These are phyloP conservation scores for Chrysogorgia sp. DNA, from an alignment of 92 coral and sea anemone genomes.

Conservation along the genomic window DNA sequence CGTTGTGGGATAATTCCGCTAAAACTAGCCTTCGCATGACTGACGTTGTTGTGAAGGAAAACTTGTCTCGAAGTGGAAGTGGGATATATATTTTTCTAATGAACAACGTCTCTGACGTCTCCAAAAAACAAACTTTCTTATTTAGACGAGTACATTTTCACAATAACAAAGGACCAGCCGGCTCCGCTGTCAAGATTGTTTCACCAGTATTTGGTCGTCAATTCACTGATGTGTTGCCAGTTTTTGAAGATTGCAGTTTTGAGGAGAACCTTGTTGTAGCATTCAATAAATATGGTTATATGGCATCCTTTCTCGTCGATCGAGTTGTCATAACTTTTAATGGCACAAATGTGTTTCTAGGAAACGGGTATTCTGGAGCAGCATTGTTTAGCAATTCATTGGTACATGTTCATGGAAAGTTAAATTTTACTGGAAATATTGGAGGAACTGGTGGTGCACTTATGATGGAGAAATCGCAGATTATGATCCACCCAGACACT, in stretches of 20 bases:
- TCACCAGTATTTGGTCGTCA: conserved; percentile 74
- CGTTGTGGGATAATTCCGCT: conserved; percentile 63
- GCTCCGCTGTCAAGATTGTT: conserved; percentile 72
- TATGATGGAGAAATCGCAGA: conserved; percentile 69
- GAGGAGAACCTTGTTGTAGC: conserved; percentile 51
- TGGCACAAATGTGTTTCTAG: conserved; percentile 70
- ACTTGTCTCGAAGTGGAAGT: conserved; percentile 79
- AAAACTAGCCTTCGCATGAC: conserved; percentile 46
- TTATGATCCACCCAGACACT: conserved; percentile 73
- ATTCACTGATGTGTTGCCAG: conserved; percentile 60
- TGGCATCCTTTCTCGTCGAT: conserved; percentile 76
- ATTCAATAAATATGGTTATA: conserved; percentile 55
- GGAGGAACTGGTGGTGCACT: conserved; percentile 79
- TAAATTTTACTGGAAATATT: conserved; percentile 63
- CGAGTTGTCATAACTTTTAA: conserved; percentile 63
- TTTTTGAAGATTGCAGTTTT: conserved; percentile 72
- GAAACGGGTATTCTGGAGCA: conserved; percentile 79
- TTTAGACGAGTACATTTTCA: conserved; percentile 50
- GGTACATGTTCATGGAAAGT: conserved; percentile 68
- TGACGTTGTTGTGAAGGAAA: conserved; percentile 55
- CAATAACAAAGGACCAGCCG: conserved; percentile 63
- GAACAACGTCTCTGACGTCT: conserved; percentile 47
- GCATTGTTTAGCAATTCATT: conserved; percentile 62
- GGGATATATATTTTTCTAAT: conserved; percentile 52
- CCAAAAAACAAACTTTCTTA: conserved; percentile 48